Evolutionary conservation across 2,888 invertebrate species (phyloP).

Genomic region (Hedya salicella): DNA sequence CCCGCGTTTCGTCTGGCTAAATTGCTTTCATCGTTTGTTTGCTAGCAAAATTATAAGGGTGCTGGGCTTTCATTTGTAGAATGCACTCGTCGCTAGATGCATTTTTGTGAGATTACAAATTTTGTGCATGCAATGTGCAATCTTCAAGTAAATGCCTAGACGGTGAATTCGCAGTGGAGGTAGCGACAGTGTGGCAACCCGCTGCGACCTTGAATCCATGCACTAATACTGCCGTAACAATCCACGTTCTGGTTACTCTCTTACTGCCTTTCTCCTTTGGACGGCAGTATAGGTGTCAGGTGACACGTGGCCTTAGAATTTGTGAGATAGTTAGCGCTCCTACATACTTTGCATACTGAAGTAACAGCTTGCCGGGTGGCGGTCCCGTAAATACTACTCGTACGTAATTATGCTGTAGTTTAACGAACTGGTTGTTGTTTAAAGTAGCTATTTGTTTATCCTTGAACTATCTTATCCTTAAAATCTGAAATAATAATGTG

Average conservation of each 20-base stretch:
- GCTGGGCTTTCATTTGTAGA: slow-evolving; percentile 70
- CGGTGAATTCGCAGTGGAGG: slow-evolving; percentile 35
- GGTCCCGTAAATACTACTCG: slow-evolving; percentile 30
- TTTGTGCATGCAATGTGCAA: slow-evolving; percentile 53
- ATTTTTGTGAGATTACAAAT: slow-evolving; percentile 68
- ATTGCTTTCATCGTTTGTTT: slow-evolving; percentile 76
- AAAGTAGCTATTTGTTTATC: neutral
- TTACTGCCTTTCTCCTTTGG: neutral
- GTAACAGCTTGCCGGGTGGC: slow-evolving; percentile 24
- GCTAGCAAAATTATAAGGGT: slow-evolving; percentile 64
- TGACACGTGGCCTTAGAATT: slow-evolving; percentile 22
- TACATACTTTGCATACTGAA: slow-evolving; percentile 30
- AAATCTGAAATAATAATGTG: neutral
- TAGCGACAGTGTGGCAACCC: slow-evolving; percentile 17
- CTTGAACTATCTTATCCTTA: neutral
- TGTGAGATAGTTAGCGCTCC: slow-evolving; percentile 24
- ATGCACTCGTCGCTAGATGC: slow-evolving; percentile 66
- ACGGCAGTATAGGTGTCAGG: neutral
- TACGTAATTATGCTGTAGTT: slow-evolving; percentile 11
- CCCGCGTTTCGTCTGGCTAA: slow-evolving; percentile 73
- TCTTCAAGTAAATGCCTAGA: slow-evolving; percentile 47
- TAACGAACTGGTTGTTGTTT: slow-evolving; percentile 9
- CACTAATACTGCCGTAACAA: slow-evolving; percentile 2
- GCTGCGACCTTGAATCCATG: neutral
- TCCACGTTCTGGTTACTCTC: neutral